Conservation (phyloP, 2,113 vertebrate genomes). For the Corythoichthys intestinalis region DNA sequence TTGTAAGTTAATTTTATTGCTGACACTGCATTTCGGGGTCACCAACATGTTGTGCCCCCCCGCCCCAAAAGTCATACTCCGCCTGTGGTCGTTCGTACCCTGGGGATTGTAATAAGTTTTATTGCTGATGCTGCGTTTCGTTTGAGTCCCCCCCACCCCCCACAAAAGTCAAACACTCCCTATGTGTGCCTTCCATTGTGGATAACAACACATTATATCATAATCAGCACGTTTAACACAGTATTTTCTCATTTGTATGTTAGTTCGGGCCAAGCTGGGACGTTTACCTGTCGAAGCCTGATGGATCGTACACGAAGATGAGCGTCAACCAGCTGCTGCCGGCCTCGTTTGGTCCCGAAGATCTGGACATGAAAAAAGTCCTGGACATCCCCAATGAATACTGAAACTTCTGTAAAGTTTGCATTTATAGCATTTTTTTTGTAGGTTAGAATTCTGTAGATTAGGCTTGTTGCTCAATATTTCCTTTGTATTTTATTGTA, state of each 20-base stretch:
- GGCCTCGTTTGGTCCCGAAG: constrained; percentile 79
- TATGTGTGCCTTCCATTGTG: too few relatives aligned
- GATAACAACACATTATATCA: too few relatives aligned
- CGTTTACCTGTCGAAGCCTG: constrained; percentile 79
- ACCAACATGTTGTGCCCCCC: too few relatives aligned
- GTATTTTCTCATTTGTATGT: neutral
- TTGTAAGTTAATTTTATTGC: too few relatives aligned
- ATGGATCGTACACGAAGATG: constrained; percentile 71
- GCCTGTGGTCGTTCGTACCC: too few relatives aligned
- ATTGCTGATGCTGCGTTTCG: too few relatives aligned
- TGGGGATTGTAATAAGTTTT: too few relatives aligned
- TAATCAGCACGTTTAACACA: too few relatives aligned
- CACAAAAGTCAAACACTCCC: too few relatives aligned
- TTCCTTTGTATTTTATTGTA: neutral
- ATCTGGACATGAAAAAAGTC: constrained; percentile 64
- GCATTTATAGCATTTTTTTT: neutral
- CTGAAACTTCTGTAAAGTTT: constrained; percentile 10
- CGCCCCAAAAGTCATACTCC: too few relatives aligned
- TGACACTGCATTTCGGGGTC: too few relatives aligned
- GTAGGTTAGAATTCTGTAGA: neutral
- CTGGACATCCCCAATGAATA: constrained; percentile 21
- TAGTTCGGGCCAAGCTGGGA: constrained; percentile 85
- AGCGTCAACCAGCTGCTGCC: constrained; percentile 81
- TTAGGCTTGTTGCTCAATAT: neutral
- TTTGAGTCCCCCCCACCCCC: too few relatives aligned